Percentiles rank a stretch among this genome's conserved stretches.
These are phyloP conservation scores for Oscheius onirici DNA, from an alignment of 2,888 invertebrate genomes.

Conservation along the genomic window DNA sequence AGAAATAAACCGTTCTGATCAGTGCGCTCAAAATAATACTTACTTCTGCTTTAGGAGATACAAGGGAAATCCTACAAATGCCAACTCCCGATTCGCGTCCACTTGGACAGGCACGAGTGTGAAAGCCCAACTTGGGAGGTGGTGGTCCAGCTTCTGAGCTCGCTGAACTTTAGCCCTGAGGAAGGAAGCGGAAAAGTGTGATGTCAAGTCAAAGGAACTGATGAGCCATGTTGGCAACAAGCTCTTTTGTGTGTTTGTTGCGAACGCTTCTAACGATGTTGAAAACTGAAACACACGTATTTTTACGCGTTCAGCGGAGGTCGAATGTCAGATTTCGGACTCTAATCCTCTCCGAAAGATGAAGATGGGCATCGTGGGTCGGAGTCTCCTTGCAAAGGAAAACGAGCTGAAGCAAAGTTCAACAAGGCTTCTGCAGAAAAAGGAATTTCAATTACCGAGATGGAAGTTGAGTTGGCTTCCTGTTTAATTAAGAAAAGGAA, in stretches of 20 bases:
- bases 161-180: background rate
- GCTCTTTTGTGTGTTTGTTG: background rate
- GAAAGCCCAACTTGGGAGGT: background rate
- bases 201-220: slow-evolving; percentile 22
- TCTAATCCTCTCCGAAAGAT: slow-evolving; percentile 22
- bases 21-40: background rate
- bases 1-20: no score
- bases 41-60: background rate
- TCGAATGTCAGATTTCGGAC: slow-evolving; percentile 6
- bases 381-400: background rate
- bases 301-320: background rate
- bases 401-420: background rate
- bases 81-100: slow-evolving; percentile 1
- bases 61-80: slow-evolving; percentile 4
- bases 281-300: no score
- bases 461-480: background rate
- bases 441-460: background rate
- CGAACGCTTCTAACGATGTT: background rate
- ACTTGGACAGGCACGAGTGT: slow-evolving; percentile 3
- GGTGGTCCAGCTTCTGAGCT: no score
- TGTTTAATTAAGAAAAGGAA: background rate
- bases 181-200: background rate
- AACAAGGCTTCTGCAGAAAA: no score
- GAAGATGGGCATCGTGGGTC: background rate
- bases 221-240: background rate